Base-by-base conservation (phyloP, 2,797 vertebrate species). In the Leuciscus waleckii region DNA sequence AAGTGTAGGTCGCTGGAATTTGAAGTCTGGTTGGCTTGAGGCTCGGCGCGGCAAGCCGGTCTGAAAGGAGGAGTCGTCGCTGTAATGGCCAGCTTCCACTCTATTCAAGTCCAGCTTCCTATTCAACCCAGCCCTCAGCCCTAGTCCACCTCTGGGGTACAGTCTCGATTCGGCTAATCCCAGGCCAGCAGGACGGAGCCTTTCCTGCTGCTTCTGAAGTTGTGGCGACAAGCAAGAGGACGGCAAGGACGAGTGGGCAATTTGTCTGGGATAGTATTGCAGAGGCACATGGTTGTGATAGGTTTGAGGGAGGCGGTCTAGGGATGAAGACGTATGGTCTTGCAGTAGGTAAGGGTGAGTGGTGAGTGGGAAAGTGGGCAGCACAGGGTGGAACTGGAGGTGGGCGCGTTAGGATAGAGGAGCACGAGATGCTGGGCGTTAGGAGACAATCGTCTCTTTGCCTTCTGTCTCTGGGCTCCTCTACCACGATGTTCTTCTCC, bases 21-120 rank as follows among this genome's bases (percentile, higher is more conserved):
- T 97, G 91, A 98, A 96, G 68, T 98, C 97, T 0, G 96, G 96
- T 87, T 98, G 98, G 92, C 97, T 98, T 70, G 95, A 96, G 0
- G 95, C 95, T 0, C 96, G 91, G 79, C 96, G 97, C 29, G 98
- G 97, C 37, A 95, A 86, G 39, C 95, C 94, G 0, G 93, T 93
- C 8, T 95, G 94, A 89, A 94, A 96, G 79, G 75, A 94, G 70
- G 88, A 95, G 90, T 96, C 95, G 11, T 95, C 95, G 3, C 94
- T 95, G 89, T 95, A 95, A 90, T 96, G 95, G 0, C 94, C 94
- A 1, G 90, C 91, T 90, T 95, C 94, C 0, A 87, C 90, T 1
- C 87, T 91, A 16, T 94, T 92, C 7, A 89, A 19, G 0, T 93
- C 91, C 63, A 93, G n/a, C 2, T 92, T 87, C 88, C 93, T 90